Conservation (phyloP, 2,113 vertebrate species). For the Platichthys flesus region DNA sequence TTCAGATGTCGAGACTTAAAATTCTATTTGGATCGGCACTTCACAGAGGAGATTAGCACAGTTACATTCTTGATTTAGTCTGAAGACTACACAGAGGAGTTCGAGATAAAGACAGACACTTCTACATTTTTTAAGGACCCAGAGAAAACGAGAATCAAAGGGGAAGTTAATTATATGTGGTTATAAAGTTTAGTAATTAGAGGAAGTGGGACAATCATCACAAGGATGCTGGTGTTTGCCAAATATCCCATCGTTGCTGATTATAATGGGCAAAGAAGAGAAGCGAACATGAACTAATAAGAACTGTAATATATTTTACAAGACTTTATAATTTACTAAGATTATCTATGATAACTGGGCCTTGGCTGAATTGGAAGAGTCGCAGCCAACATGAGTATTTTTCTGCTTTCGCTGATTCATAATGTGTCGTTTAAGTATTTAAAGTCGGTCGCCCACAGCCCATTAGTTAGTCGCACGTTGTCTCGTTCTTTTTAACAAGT, state of each 20-base stretch:
- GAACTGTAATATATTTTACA: background rate
- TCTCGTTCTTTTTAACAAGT: slow-evolving; percentile 1
- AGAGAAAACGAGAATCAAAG: background rate
- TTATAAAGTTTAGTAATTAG: background rate
- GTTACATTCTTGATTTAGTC: background rate
- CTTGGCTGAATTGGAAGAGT: background rate
- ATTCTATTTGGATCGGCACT: slow-evolving; percentile 5
- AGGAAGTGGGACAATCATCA: background rate
- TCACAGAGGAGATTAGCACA: slow-evolving; percentile 3
- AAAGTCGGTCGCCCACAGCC: background rate
- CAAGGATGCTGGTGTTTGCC: slow-evolving; percentile 1
- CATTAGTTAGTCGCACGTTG: background rate
- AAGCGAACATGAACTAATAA: slow-evolving; percentile 8
- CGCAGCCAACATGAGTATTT: background rate
- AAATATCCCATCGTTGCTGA: background rate
- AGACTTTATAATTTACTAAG: background rate
- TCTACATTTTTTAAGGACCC: slow-evolving; percentile 10
- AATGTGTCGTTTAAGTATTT: background rate
- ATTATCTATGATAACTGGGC: background rate
- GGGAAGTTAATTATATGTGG: background rate
- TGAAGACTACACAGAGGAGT: slow-evolving; percentile 1
- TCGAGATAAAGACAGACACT: slow-evolving; percentile 12
- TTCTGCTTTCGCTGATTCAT: background rate
- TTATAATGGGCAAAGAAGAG: slow-evolving; percentile 9
- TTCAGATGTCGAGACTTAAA: background rate